A percentile compares a stretch with the other conserved stretches of the same genome.
phyloP scores from a whole-genome alignment of 2,797 vertebrate species.

The Bucorvus abyssinicus region DNA sequence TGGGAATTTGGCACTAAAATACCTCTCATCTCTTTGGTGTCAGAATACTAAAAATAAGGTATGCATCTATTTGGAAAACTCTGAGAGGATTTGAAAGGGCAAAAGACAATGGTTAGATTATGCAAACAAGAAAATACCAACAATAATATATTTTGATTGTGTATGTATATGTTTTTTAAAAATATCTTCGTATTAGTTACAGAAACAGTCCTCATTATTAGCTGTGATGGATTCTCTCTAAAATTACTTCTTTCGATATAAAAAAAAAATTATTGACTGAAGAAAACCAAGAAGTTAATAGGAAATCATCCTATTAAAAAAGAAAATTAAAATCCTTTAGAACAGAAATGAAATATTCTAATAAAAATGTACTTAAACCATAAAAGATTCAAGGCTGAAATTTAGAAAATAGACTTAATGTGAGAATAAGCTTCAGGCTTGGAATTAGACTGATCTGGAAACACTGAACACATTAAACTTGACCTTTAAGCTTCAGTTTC shows the following conservation, averaged over 20 bases:
- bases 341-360: neutral
- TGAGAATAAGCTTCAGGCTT: slow-evolving; percentile 3
- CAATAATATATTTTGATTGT: neutral
- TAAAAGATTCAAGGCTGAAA: neutral
- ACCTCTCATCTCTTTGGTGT: neutral
- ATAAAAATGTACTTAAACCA: neutral
- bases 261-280: neutral
- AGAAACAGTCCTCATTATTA: neutral
- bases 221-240: neutral
- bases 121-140: neutral
- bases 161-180: neutral
- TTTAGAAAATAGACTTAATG: neutral
- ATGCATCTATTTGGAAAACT: neutral
- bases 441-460: slow-evolving; percentile 44
- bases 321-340: neutral
- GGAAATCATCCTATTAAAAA: neutral
- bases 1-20: neutral
- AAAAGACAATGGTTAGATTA: neutral
- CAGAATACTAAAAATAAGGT: neutral
- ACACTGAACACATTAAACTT: slow-evolving; percentile 54
- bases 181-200: neutral
- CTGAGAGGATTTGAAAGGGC: neutral
- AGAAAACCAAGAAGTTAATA: neutral
- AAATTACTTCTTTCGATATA: neutral
- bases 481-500: slow-evolving; percentile 60